Percentiles rank a stretch among this genome's conserved stretches.
Evolutionary conservation across 2,113 vertebrate species (phyloP).

Genomic region (Heptranchias perlo): DNA sequence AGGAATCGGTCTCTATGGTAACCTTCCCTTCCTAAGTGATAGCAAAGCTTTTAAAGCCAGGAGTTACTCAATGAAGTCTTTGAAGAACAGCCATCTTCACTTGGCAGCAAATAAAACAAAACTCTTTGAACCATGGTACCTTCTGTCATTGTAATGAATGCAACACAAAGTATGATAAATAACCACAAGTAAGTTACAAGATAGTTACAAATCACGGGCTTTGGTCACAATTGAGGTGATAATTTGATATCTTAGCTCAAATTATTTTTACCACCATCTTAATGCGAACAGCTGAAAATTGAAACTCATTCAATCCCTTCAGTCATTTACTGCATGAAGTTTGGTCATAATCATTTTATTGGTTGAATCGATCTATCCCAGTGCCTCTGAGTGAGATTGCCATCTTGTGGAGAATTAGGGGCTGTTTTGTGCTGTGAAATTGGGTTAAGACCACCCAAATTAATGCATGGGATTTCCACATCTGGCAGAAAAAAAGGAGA

Average conservation of each 20-base stretch:
- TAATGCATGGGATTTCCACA: not conserved
- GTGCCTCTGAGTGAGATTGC: not conserved
- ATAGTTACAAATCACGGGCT: not conserved
- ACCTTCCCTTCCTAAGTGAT: constrained; percentile 8
- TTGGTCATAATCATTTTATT: not conserved
- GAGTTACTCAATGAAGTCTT: not conserved
- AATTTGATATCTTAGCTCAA: not conserved
- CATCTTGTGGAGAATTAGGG: not conserved
- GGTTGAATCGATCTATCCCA: not conserved
- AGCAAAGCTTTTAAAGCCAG: not conserved
- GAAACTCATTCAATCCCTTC: not conserved
- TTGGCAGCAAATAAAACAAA: not conserved
- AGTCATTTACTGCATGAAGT: not conserved
- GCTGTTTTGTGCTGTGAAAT: not conserved
- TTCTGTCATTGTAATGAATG: not conserved
- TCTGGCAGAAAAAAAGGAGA: not conserved
- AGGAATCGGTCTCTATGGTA: not conserved
- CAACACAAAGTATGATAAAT: not conserved
- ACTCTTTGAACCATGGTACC: not conserved
- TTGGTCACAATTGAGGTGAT: not conserved
- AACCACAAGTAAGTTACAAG: not conserved
- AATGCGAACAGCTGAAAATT: not conserved
- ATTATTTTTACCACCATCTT: not conserved
- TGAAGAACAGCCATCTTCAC: not conserved
- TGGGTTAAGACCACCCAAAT: not conserved